phyloP scores from a whole-genome alignment of 2,888 invertebrate species.

The Copidosoma aretas region DNA sequence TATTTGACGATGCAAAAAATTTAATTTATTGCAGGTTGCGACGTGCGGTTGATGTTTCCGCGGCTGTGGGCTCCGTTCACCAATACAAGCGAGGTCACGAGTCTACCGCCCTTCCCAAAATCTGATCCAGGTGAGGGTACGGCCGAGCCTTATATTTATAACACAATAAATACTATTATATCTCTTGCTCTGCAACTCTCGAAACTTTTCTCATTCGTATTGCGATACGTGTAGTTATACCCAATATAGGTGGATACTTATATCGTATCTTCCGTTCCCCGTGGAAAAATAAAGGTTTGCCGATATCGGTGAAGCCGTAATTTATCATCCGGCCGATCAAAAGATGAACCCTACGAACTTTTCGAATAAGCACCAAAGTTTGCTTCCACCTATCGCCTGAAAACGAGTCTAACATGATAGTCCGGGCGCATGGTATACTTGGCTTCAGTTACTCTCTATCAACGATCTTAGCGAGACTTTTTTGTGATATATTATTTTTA shows the following conservation, averaged over 20 bases:
- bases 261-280: constrained; percentile 11
- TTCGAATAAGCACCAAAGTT: too few species aligned
- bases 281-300: not conserved
- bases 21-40: constrained; percentile 56
- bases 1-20: not conserved
- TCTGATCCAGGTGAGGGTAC: constrained; percentile 56
- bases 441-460: too few species aligned
- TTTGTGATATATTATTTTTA: too few species aligned
- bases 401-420: too few species aligned
- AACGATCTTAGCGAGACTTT: too few species aligned
- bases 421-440: too few species aligned
- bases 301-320: constrained; percentile 22
- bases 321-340: too few species aligned
- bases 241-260: too few species aligned
- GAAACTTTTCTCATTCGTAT: constrained; percentile 27
- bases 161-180: too few species aligned
- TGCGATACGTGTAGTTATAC: constrained; percentile 6
- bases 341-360: too few species aligned
- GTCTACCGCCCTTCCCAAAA: constrained; percentile 55
- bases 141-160: not conserved
- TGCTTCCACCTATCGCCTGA: too few species aligned
- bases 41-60: constrained; percentile 60
- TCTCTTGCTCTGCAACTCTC: not conserved
- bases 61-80: constrained; percentile 60
- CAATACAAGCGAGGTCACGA: constrained; percentile 55